Evolutionary conservation across 2,888 invertebrate species (phyloP).

Genomic region (Stomorhina lunata): DNA sequence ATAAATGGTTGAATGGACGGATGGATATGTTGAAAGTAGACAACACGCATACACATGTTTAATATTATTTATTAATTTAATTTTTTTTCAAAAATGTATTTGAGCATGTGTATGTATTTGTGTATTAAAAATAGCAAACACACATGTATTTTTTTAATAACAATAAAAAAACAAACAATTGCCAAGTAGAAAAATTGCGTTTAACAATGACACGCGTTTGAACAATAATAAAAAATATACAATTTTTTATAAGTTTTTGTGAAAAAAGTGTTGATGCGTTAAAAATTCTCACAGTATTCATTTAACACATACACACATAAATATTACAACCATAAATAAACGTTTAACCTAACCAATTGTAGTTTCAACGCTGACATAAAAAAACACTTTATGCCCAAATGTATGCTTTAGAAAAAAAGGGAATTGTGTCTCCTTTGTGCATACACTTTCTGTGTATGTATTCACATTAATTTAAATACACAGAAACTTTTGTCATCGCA

Average conservation of each 20-base stretch:
- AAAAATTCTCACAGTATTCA: constrained; percentile 51
- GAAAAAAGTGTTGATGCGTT: constrained; percentile 58
- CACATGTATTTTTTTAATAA: constrained; percentile 14
- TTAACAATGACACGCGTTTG: constrained; percentile 46
- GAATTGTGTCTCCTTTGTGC: background rate
- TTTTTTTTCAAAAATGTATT: background rate
- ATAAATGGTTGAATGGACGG: background rate
- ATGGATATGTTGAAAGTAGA: constrained; percentile 44
- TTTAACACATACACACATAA: no score
- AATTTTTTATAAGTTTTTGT: background rate
- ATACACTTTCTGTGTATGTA: background rate
- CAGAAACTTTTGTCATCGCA: background rate
- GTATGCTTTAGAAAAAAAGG: constrained; percentile 7
- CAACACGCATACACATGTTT: constrained; percentile 49
- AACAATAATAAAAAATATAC: constrained; percentile 42
- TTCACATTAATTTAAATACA: no score
- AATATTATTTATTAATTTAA: constrained; percentile 25
- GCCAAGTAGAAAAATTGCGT: constrained; percentile 26
- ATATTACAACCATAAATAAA: background rate
- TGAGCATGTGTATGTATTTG: background rate
- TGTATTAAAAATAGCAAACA: background rate
- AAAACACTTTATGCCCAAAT: background rate
- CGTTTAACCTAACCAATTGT: background rate
- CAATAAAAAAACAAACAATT: constrained; percentile 46
- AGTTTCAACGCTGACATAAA: background rate